These are phyloP conservation scores for Grallaria varia DNA, from an alignment of 2,113 vertebrate genomes.

Conservation along the genomic window DNA sequence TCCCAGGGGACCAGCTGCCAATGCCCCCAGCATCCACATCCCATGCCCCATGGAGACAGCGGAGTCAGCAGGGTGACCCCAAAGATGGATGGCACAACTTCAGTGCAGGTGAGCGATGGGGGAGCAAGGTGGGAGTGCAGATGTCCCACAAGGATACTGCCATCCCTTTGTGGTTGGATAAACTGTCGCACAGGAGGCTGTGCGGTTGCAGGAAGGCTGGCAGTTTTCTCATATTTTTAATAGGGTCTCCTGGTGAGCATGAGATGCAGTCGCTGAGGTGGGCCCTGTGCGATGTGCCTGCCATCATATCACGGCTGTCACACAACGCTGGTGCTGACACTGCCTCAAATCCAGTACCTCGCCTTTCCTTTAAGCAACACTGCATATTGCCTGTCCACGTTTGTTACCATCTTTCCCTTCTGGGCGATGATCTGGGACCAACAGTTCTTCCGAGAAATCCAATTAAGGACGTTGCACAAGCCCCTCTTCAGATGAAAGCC, in stretches of 20 bases:
- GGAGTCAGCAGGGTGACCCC: neutral
- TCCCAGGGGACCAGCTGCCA: neutral
- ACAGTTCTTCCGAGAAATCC: neutral
- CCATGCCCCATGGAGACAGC: rapidly evolving
- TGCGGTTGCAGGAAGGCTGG: neutral
- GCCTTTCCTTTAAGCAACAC: neutral
- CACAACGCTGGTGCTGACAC: neutral
- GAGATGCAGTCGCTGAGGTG: neutral
- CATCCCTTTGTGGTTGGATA: neutral
- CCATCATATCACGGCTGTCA: neutral
- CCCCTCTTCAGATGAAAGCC: neutral
- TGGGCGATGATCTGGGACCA: neutral
- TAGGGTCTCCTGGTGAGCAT: neutral
- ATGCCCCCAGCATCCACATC: neutral
- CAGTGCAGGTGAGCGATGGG: neutral
- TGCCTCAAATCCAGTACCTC: neutral
- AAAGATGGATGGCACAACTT: neutral
- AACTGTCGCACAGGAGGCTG: neutral
- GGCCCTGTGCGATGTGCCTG: rapidly evolving
- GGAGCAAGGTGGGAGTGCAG: neutral
- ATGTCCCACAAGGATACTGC: neutral
- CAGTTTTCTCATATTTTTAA: neutral
- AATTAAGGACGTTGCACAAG: neutral
- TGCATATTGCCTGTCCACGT: neutral
- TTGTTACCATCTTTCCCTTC: neutral